Conservation (phyloP, 2,888 invertebrate species). For the Amiota minor region DNA sequence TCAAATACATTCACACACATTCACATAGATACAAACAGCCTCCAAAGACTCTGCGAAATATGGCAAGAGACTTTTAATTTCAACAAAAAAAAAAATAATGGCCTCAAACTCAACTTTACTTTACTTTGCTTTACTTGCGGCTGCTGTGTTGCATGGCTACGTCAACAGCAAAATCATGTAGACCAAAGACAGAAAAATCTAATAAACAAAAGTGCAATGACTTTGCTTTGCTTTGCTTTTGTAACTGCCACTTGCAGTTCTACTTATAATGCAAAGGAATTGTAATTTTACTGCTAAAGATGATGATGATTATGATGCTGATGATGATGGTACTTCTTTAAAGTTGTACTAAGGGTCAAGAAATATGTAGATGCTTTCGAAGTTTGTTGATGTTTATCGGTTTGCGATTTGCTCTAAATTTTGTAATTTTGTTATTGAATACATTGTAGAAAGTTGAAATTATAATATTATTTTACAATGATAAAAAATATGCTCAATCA, state of each 20-base stretch:
- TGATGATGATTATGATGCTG: too few species aligned
- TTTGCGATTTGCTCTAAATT: too few species aligned
- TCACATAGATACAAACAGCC: neutral
- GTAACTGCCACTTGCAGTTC: neutral
- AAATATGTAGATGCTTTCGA: neutral
- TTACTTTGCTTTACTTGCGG: neutral
- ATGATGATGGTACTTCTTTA: too few species aligned
- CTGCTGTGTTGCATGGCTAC: constrained; percentile 18
- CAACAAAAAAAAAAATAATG: too few species aligned
- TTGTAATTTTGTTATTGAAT: too few species aligned
- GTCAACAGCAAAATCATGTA: neutral
- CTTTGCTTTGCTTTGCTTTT: neutral
- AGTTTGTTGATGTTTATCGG: too few species aligned
- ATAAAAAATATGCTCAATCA: too few species aligned
- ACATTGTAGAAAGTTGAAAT: too few species aligned
- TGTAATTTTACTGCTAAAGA: too few species aligned
- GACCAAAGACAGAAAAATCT: constrained; percentile 1
- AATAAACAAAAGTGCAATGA: constrained; percentile 13
- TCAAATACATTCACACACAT: neutral
- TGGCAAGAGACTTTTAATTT: constrained; percentile 8
- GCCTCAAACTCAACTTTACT: constrained; percentile 6
- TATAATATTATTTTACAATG: too few species aligned
- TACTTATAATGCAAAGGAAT: too few species aligned
- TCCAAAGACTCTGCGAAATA: constrained; percentile 5
- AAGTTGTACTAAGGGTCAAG: neutral